These are phyloP conservation scores for Lordiphosa collinella DNA, from an alignment of 1,140 invertebrate genomes.

Conservation along the genomic window DNA sequence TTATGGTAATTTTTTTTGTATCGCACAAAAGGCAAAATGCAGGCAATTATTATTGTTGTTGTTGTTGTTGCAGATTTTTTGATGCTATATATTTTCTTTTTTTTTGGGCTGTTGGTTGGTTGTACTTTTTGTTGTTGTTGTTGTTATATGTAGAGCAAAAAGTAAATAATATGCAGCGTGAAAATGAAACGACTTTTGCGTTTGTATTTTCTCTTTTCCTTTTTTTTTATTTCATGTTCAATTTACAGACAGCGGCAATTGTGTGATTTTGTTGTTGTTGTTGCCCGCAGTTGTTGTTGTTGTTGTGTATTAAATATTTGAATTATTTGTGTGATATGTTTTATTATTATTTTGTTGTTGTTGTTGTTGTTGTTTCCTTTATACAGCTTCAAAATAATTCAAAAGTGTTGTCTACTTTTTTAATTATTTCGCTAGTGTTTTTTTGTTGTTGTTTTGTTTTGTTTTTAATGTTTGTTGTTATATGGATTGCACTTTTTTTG, in stretches of 20 bases:
- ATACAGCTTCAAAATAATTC: constrained; percentile 67
- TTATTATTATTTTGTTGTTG: constrained; percentile 41
- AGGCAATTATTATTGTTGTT: constrained; percentile 57
- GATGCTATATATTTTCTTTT: constrained; percentile 37
- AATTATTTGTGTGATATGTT: constrained; percentile 58
- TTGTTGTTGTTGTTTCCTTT: constrained; percentile 13
- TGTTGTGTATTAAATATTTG: constrained; percentile 18
- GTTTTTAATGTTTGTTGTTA: constrained; percentile 37
- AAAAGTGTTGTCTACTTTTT: constrained; percentile 74
- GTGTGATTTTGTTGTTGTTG: constrained; percentile 44
- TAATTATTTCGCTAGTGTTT: constrained; percentile 53
- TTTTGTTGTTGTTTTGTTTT: constrained; percentile 40
- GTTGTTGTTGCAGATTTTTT: constrained; percentile 20
- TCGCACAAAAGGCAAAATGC: constrained; percentile 67
- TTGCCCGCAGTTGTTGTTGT: constrained; percentile 53
- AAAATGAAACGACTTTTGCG: constrained; percentile 58
- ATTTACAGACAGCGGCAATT: constrained; percentile 62
- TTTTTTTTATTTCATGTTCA: constrained; percentile 45
- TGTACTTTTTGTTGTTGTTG: constrained; percentile 34
- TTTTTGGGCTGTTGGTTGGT: constrained; percentile 55
- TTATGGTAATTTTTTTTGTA: constrained; percentile 1
- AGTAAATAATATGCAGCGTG: constrained; percentile 71
- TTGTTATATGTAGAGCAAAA: constrained; percentile 52
- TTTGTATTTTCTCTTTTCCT: constrained; percentile 25
- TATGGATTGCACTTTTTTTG: constrained; percentile 67